Percentiles rank a stretch among this genome's conserved stretches.
These are phyloP conservation scores for Orchestia grillus DNA, from an alignment of 1,140 invertebrate species.

Conservation along the genomic window DNA sequence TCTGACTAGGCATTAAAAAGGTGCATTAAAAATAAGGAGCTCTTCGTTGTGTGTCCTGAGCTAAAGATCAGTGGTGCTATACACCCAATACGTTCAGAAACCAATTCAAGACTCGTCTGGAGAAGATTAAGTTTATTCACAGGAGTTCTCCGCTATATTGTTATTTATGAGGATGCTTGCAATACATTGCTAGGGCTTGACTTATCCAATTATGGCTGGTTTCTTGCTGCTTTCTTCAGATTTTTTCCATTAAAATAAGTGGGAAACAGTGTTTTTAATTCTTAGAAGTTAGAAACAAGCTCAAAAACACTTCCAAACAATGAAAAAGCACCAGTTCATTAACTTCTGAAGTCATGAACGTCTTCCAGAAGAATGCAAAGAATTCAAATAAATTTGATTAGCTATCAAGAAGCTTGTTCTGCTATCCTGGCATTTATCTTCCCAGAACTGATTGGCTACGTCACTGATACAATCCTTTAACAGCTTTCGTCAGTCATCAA, in stretches of 20 bases:
- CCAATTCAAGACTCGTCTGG: slow-evolving; percentile 51
- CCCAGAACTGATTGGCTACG: background rate
- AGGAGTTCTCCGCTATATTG: slow-evolving; percentile 49
- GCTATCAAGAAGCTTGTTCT: background rate
- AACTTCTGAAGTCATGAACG: background rate
- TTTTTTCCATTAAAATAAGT: background rate
- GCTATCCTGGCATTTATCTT: background rate
- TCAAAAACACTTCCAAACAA: background rate
- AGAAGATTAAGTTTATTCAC: slow-evolving; percentile 54
- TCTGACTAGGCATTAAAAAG: slow-evolving; percentile 40
- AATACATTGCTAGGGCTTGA: slow-evolving; percentile 43
- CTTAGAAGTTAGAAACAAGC: background rate
- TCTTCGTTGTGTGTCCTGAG: slow-evolving; percentile 38
- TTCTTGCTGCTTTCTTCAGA: background rate
- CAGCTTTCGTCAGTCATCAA: background rate
- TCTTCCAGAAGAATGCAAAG: background rate
- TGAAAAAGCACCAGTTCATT: background rate
- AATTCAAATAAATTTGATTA: background rate
- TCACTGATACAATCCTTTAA: background rate
- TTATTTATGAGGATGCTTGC: slow-evolving; percentile 50
- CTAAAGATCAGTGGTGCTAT: slow-evolving; percentile 48
- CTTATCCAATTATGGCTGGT: slow-evolving; percentile 44
- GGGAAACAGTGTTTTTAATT: background rate
- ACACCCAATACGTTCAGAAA: slow-evolving; percentile 54
- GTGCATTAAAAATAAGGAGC: slow-evolving; percentile 54